Conservation (phyloP, 2,888 invertebrate genomes). For the Apoda limacodes region DNA sequence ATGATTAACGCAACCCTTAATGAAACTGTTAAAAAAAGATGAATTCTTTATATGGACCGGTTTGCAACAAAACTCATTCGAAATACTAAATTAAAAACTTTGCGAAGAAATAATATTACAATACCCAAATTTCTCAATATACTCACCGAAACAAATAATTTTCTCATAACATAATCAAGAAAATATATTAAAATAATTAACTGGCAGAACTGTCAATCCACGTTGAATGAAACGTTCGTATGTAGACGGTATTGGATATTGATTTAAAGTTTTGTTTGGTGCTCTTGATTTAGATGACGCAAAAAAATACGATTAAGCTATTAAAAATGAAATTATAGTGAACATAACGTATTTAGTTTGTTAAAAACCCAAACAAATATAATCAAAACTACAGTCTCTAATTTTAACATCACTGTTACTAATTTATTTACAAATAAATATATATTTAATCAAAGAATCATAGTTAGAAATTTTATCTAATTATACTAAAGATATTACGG, state of each 20-base stretch:
- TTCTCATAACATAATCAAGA: slow-evolving; percentile 14
- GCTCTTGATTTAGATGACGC: slow-evolving; percentile 17
- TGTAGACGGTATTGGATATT: slow-evolving; percentile 17
- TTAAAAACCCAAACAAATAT: slow-evolving; percentile 15
- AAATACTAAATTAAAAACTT: slow-evolving; percentile 7
- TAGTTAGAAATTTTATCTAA: slow-evolving; percentile 13
- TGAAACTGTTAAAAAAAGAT: slow-evolving; percentile 7
- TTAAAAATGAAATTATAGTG: slow-evolving; percentile 15
- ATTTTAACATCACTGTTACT: slow-evolving; percentile 17
- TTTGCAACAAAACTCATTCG: slow-evolving; percentile 9
- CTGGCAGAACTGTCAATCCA: too few relatives aligned
- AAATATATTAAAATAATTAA: slow-evolving; percentile 16
- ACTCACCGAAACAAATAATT: too few relatives aligned
- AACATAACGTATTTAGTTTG: slow-evolving; percentile 14
- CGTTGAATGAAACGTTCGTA: slow-evolving; percentile 16
- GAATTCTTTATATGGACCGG: slow-evolving; percentile 11
- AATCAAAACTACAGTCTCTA: slow-evolving; percentile 13
- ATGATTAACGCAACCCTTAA: slow-evolving; percentile 8
- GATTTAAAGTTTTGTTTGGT: slow-evolving; percentile 20
- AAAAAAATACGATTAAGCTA: slow-evolving; percentile 16
- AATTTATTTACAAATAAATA: slow-evolving; percentile 13
- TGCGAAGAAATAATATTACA: slow-evolving; percentile 9
- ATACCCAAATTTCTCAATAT: slow-evolving; percentile 17
- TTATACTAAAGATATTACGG: too few relatives aligned
- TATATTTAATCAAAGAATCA: slow-evolving; percentile 18